Evolutionary conservation across 2,113 vertebrate species (phyloP).

Genomic region (Dermatemys mawii): DNA sequence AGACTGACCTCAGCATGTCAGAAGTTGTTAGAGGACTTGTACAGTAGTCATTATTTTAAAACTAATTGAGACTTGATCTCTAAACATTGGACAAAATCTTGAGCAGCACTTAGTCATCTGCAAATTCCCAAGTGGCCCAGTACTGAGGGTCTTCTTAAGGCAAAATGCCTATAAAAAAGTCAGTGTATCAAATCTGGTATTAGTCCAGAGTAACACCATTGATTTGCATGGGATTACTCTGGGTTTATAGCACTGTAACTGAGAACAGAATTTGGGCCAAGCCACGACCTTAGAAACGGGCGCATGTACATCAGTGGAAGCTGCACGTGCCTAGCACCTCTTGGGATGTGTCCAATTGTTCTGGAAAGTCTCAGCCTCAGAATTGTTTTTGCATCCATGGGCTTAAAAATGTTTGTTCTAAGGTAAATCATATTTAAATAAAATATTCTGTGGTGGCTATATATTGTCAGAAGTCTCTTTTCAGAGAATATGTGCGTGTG

Average conservation of each 20-base stretch:
- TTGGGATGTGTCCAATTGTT: background rate
- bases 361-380: background rate
- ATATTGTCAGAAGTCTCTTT: background rate
- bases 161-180: background rate
- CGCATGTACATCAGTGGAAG: background rate
- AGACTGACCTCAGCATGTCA: background rate
- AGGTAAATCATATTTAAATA: background rate
- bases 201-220: background rate
- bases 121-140: background rate
- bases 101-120: background rate
- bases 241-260: background rate
- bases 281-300: rapidly evolving
- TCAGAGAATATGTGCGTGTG: background rate
- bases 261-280: background rate
- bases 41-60: background rate
- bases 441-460: rapidly evolving
- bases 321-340: background rate
- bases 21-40: background rate
- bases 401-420: background rate
- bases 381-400: background rate
- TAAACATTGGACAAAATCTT: background rate
- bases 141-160: background rate
- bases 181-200: background rate
- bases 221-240: background rate
- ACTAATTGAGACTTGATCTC: background rate